Conservation (phyloP, 2,888 invertebrate species). For the Drosophila setosimentum region DNA sequence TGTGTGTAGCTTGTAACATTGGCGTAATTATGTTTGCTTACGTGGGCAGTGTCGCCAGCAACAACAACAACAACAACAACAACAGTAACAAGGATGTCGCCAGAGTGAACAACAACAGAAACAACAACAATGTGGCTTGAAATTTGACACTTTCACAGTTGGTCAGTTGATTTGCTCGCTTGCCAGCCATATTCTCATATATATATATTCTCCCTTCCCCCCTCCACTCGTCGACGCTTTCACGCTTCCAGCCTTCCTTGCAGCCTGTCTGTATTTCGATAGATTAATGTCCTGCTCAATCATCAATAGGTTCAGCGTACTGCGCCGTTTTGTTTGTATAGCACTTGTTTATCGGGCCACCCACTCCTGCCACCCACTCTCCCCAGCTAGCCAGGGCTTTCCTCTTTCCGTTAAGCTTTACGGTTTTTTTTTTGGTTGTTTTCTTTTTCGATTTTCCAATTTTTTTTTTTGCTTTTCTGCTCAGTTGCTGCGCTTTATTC, state of each 20-base stretch:
- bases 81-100: slow-evolving; percentile 50
- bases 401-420: slow-evolving; percentile 6
- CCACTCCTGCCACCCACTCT: neutral
- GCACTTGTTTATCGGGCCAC: slow-evolving; percentile 75
- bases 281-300: slow-evolving; percentile 79
- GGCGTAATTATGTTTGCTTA: slow-evolving; percentile 79
- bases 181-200: slow-evolving; percentile 48
- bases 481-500: slow-evolving; percentile 61
- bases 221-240: neutral
- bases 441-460: neutral
- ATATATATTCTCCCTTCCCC: neutral
- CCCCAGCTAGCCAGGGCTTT: slow-evolving; percentile 14
- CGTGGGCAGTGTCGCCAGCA: slow-evolving; percentile 66
- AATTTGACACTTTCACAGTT: slow-evolving; percentile 79
- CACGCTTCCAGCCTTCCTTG: slow-evolving; percentile 14
- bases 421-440: slow-evolving; percentile 10
- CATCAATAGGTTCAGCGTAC: slow-evolving; percentile 80
- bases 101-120: slow-evolving; percentile 47
- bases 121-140: slow-evolving; percentile 77
- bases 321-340: slow-evolving; percentile 75
- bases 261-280: slow-evolving; percentile 76
- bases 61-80: slow-evolving; percentile 22
- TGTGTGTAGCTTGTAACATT: slow-evolving; percentile 43
- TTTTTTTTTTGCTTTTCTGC: slow-evolving; percentile 14
- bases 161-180: slow-evolving; percentile 78